These are phyloP conservation scores for Zaprionus camerounensis DNA, from an alignment of 1,140 invertebrate species.

Conservation along the genomic window DNA sequence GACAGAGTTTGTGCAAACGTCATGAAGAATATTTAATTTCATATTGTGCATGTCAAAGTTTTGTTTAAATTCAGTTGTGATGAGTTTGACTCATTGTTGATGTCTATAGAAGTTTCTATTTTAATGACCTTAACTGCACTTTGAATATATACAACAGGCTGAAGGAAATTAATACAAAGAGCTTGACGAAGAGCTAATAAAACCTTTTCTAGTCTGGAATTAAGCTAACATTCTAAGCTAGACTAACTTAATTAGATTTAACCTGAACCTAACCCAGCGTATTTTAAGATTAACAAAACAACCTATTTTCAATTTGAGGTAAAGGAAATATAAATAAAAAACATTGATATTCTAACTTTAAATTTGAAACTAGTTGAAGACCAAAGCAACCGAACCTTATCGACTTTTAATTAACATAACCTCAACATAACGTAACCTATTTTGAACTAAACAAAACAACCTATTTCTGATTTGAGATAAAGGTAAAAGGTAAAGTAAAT, in stretches of 20 bases:
- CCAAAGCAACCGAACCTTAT: no score
- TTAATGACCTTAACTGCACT: not conserved
- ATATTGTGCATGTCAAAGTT: conserved; percentile 8
- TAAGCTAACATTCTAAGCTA: not conserved
- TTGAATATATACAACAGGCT: not conserved
- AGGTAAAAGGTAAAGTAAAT: not conserved
- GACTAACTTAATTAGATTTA: not conserved
- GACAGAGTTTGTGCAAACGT: not conserved
- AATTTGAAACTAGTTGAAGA: no score
- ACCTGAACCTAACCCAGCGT: no score
- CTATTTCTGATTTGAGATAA: not conserved
- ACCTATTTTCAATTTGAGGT: no score
- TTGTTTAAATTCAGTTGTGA: not conserved
- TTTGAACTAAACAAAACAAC: not conserved
- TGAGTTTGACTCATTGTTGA: not conserved
- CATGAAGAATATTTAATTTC: conserved; percentile 10
- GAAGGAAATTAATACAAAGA: not conserved
- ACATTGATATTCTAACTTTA: no score
- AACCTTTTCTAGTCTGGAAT: not conserved
- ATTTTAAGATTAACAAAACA: no score
- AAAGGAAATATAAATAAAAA: no score
- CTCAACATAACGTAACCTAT: no score
- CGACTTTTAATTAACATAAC: no score
- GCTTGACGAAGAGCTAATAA: no score
- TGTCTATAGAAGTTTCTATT: not conserved